Evolutionary conservation across 1,140 invertebrate species (phyloP), one percentile per base, ranked within the genome.

Genomic region (Philaenus spumarius): DNA sequence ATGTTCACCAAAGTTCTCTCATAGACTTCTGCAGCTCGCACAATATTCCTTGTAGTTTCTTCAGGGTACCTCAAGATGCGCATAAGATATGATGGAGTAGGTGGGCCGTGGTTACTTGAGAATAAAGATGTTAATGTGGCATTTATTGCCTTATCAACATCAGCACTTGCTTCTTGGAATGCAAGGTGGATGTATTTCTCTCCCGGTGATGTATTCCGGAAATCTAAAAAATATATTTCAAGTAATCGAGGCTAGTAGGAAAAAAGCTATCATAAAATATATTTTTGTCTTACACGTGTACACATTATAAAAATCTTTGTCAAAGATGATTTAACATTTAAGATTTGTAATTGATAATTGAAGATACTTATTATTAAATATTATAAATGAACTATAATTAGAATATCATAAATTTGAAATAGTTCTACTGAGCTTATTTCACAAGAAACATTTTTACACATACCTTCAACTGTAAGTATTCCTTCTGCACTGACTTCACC

Each of bases 1-100:
- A 97, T 87, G 65, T 94, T 90, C 6, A 89, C 78, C 45, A 97
- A 72, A 0, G 94, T 92, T 55, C 91, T 78, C 72, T 97, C 94
- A 71, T 95, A 97, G 48, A 97, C 86, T 77, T 98, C 95, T 0
- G 91, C 90, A 0, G 94, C 88, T 58, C 90, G 77, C 0, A 91
- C 93, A 17, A 93, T 71, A 68, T 89, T 84, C 48, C 93, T 22
- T 11, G 42, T 48, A 34, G 43, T 19, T 17, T 17, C 30, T 12
- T 58, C 56, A 24, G 55, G 55, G 71, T 86, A 97, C 60, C 86
- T 78, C 43, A 87, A 83, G 48, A 86, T 71, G 65, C 80, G 77
- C 64, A 93, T 85, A 0, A 93, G 78, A 51, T 71, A 59, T 68
- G 54, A 64, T 0, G 68, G 65, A 42, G 62, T 62, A 5, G 61